These are phyloP conservation scores for Myiagra hebetior DNA, from an alignment of 2,113 vertebrate genomes.

Conservation along the genomic window DNA sequence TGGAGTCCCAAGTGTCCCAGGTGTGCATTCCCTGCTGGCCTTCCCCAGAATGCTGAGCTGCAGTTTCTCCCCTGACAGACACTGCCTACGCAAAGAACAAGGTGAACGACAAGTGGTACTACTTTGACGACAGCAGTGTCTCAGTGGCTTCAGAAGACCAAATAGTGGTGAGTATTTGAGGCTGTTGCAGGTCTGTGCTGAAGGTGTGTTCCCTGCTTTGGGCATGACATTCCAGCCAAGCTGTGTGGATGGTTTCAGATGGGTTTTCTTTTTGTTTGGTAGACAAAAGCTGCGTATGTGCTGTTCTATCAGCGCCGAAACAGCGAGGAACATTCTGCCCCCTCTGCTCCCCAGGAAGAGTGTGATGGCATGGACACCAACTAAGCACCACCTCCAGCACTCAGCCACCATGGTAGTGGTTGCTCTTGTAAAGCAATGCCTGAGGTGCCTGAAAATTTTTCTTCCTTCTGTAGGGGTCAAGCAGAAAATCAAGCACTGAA, in stretches of 20 bases:
- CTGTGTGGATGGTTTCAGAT: background rate
- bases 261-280: conserved; percentile 28
- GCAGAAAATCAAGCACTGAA: conserved; percentile 19
- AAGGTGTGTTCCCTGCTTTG: background rate
- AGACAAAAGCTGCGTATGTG: conserved; percentile 96
- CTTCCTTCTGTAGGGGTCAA: conserved; percentile 49
- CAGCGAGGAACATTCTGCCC: conserved; percentile 64
- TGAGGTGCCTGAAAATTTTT: conserved; percentile 25
- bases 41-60: background rate
- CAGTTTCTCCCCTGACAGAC: conserved; percentile 74
- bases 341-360: conserved; percentile 71
- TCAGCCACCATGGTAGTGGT: background rate
- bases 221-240: accelerated
- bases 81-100: conserved; percentile 94
- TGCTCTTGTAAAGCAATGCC: conserved; percentile 32
- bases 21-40: accelerated
- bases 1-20: background rate
- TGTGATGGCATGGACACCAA: conserved; percentile 96
- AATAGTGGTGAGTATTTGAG: conserved; percentile 87
- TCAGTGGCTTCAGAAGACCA: conserved; percentile 91
- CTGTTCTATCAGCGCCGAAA: conserved; percentile 93
- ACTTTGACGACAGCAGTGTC: conserved; percentile 94
- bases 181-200: background rate
- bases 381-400: conserved; percentile 67
- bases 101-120: conserved; percentile 89